phyloP scores from a whole-genome alignment of 2,113 vertebrate genomes.

The Crotalus helleri region DNA sequence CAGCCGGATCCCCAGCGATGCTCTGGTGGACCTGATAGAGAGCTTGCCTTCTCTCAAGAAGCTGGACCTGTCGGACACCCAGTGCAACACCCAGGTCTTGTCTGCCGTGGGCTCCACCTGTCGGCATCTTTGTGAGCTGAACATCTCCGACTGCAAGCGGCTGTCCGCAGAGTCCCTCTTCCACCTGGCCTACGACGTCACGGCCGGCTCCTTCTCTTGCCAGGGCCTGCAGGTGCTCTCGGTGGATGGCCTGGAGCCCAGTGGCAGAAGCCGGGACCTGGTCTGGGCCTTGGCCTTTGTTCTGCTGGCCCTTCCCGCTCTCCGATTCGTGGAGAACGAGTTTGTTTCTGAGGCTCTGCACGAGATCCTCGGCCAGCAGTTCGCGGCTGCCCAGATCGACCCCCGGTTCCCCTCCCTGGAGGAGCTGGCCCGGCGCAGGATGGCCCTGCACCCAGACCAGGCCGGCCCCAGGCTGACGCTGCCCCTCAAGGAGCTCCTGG shows the following conservation, averaged over 20 bases:
- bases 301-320: conserved; percentile 49
- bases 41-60: conserved; percentile 39
- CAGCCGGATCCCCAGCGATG: not conserved
- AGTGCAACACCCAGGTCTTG: conserved; percentile 51
- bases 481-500: conserved; percentile 44
- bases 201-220: not conserved
- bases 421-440: not conserved
- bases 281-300: conserved; percentile 27
- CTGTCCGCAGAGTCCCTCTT: conserved; percentile 14
- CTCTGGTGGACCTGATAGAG: conserved; percentile 50
- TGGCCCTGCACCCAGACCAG: fast-evolving
- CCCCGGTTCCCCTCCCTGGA: conserved; percentile 47
- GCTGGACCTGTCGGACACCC: conserved; percentile 48
- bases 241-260: not conserved
- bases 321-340: conserved; percentile 27
- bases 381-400: fast-evolving
- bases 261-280: fast-evolving
- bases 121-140: conserved; percentile 42
- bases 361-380: not conserved
- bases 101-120: conserved; percentile 52
- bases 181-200: conserved; percentile 45
- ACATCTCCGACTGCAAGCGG: conserved; percentile 53
- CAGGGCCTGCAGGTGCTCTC: not conserved
- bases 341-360: not conserved
- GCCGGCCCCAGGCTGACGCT: not conserved